A percentile compares a stretch with the other conserved stretches of the same genome.
These are phyloP conservation scores for Peromyscus maniculatus DNA, from an alignment of 2,113 vertebrate genomes.

Conservation along the genomic window DNA sequence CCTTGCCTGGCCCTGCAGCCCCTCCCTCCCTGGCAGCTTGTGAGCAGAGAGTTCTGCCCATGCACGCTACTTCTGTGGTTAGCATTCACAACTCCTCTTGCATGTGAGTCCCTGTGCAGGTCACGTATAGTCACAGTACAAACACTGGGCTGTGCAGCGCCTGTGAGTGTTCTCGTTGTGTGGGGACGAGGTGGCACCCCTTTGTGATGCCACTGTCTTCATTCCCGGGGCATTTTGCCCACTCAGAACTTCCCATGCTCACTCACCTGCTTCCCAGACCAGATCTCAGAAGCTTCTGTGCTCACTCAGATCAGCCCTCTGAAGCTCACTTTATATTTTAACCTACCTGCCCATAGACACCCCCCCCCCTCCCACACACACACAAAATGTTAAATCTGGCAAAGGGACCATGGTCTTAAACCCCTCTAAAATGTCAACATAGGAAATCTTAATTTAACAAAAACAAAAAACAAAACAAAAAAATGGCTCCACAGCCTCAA, in stretches of 20 bases:
- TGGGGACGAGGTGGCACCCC: fast-evolving
- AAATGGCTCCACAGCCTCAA: background rate
- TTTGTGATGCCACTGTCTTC: background rate
- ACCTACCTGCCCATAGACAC: background rate
- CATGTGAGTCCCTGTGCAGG: background rate
- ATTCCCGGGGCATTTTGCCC: background rate
- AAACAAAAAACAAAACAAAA: background rate
- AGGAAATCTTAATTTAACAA: background rate
- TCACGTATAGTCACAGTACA: too few relatives aligned
- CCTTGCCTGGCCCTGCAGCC: background rate
- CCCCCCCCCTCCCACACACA: background rate
- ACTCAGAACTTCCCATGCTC: background rate
- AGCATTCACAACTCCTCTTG: background rate
- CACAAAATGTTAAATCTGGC: background rate
- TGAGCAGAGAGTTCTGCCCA: background rate
- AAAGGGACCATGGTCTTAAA: background rate
- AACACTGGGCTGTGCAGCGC: fast-evolving
- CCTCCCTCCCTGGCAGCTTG: background rate
- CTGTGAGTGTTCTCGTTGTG: too few relatives aligned
- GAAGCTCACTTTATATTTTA: background rate
- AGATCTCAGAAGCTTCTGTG: background rate
- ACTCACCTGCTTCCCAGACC: background rate
- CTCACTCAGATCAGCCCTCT: background rate
- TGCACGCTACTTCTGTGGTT: fast-evolving
- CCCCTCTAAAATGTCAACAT: background rate